Evolutionary conservation across 2,797 vertebrate species (phyloP).

Genomic region (Enteromius mattozi): DNA sequence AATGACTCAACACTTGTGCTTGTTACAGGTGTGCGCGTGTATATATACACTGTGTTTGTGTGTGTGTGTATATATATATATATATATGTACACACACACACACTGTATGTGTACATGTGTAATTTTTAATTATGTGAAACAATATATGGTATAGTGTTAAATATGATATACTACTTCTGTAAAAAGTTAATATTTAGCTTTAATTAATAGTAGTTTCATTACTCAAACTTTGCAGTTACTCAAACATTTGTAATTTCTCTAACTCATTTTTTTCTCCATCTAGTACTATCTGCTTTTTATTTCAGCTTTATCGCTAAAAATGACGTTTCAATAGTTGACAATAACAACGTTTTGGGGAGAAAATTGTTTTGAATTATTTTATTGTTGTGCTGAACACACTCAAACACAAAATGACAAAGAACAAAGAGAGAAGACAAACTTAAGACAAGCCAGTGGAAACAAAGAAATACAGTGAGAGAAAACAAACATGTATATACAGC

Average conservation of each 20-base stretch:
- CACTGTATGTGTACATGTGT: no score
- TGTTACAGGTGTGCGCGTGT: no score
- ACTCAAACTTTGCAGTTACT: no score
- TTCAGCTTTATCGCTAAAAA: neutral
- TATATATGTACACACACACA: no score
- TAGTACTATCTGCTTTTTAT: neutral
- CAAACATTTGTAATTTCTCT: neutral
- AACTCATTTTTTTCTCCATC: neutral
- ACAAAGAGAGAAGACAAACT: constrained; percentile 45
- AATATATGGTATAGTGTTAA: no score
- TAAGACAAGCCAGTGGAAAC: constrained; percentile 26
- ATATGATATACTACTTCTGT: no score
- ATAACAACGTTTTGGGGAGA: neutral
- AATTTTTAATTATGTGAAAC: no score
- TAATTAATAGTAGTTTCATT: no score
- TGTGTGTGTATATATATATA: no score
- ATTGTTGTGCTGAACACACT: constrained; percentile 31
- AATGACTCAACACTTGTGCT: neutral
- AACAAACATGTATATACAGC: constrained; percentile 61
- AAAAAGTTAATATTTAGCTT: no score
- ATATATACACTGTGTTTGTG: no score
- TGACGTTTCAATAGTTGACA: neutral
- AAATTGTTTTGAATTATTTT: constrained; percentile 26
- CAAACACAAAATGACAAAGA: constrained; percentile 33
- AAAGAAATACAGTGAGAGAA: constrained; percentile 11